Base-by-base conservation (phyloP, 2,113 vertebrate species). In the Apistogramma diplotaenia region DNA sequence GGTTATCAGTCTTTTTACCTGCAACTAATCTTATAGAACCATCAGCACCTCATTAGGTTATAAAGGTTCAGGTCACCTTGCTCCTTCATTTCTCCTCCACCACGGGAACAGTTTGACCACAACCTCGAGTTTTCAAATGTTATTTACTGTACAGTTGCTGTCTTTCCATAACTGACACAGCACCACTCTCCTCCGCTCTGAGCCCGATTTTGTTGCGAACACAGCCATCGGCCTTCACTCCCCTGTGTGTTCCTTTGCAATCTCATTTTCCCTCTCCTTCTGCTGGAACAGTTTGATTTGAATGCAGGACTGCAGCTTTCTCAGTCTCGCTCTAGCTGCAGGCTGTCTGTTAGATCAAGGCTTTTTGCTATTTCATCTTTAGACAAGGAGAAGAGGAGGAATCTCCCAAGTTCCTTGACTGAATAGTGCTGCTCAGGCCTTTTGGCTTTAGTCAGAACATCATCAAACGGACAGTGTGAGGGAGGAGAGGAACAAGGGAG, bases 261-360 rank as follows among this genome's bases (percentile, higher is more conserved):
- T 89, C 74, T 87, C 81, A 82, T 88, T 89, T 84, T 78, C 73
- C 81, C 77, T 86, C 67, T 80, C 78, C 46, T 56, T 53, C 78
- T 74, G 71, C 82, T 87, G 85, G 78, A 87, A 85, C 79, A 61
- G 70, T 87, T 85, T 90, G 86, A 94, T 91, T 86, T 88, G 74
- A 89, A 91, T 90, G 89, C 88, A 82, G 79, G 88, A 79, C 78
- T 35, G 62, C 80, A 70, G 74, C 76, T 83, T 84, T 88, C 57
- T 80, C 73, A 19, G 55, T 84, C 80, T 79, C 13, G 8, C 71
- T 87, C 46, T 82, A 16, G 87, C 90, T 89, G 85, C 79, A 7
- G 85, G 89, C 83, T 54, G 35, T 81, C 67, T 80, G n/a, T 74
- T 78, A 89, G 87, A 90, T 90, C 84, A 88, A 92, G 88, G 85